A percentile compares a stretch with the other conserved stretches of the same genome.
These are phyloP conservation scores for Nezara viridula DNA, from an alignment of 2,888 invertebrate genomes.

Conservation along the genomic window DNA sequence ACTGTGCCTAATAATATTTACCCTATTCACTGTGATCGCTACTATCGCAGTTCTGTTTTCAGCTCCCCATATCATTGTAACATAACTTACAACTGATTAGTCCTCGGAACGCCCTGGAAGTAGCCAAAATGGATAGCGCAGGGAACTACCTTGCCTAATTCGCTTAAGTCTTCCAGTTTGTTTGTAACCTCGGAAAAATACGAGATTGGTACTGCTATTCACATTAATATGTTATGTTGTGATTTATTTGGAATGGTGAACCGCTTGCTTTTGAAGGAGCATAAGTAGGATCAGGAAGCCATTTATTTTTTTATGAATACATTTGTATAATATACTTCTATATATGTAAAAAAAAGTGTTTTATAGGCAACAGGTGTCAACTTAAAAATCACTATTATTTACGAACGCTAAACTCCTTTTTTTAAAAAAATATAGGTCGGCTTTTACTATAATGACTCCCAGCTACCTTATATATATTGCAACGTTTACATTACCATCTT, in stretches of 20 bases:
- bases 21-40: constrained; percentile 97
- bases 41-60: constrained; percentile 97
- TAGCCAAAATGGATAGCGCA: constrained; percentile 59
- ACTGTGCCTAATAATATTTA: constrained; percentile 99
- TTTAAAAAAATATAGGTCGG: constrained; percentile 36
- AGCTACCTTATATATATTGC: constrained; percentile 3
- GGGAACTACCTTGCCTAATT: constrained; percentile 62
- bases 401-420: neutral
- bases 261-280: neutral
- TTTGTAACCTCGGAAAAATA: constrained; percentile 46
- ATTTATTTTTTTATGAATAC: constrained; percentile 43
- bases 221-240: neutral
- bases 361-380: neutral
- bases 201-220: constrained; percentile 11
- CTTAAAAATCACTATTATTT: neutral
- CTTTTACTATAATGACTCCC: constrained; percentile 38
- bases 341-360: neutral
- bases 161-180: constrained; percentile 64
- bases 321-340: constrained; percentile 41
- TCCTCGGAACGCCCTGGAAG: constrained; percentile 62
- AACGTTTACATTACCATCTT: constrained; percentile 39
- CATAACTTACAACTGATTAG: constrained; percentile 71
- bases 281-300: neutral
- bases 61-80: constrained; percentile 96
- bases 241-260: neutral